Base-by-base conservation (phyloP, 2,113 vertebrate genomes). In the Microtus oregoni region DNA sequence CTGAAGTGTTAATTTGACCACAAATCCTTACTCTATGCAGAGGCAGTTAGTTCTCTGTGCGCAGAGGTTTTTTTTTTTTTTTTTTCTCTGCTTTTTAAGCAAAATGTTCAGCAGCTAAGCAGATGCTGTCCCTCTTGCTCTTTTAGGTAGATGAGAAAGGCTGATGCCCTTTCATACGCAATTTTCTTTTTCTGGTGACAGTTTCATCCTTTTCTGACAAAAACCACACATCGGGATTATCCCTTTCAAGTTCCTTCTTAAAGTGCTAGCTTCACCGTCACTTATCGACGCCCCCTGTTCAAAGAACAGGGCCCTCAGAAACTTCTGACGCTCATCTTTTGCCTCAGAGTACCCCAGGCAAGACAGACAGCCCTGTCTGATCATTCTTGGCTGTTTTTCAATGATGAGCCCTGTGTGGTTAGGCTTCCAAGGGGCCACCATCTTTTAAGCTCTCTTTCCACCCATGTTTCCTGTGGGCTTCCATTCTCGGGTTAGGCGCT, bases 201-300 rank as follows among this genome's bases (percentile, higher is more conserved):
- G 82, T 97, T 96, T 97, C 87, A 96, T 97, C 78, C 76, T 79
- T 19, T 86, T 78, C 91, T 89, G 68, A 96, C 86, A 97, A 95
- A 95, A 97, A 95, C 81, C 63, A 55, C 94, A 89, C 89, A 94
- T 90, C 81, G 94, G 70, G 92, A 92, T 96, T 86, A 83, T n/a
- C 20, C 55, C 82, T 98, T 97, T 97, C 83, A 92, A 95, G 91
- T 97, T 90, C 28, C 15, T 35, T 70, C 94, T 94, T 94, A 96
- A 96, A 98, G 88, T 4, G 0, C 63, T 32, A 26, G 88, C 92
- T 77, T 93, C 30, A 41, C 52, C 47, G 63, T 22, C 8, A 2
- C 86, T 91, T 50, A 4, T 58, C 0, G 0, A 50, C 82, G n/a
- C 22, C 38, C 44, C 32, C 44, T 14, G 55, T 82, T 89, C 86